Evolutionary conservation across 1,140 invertebrate species (phyloP).

Genomic region (Conus betulinus): DNA sequence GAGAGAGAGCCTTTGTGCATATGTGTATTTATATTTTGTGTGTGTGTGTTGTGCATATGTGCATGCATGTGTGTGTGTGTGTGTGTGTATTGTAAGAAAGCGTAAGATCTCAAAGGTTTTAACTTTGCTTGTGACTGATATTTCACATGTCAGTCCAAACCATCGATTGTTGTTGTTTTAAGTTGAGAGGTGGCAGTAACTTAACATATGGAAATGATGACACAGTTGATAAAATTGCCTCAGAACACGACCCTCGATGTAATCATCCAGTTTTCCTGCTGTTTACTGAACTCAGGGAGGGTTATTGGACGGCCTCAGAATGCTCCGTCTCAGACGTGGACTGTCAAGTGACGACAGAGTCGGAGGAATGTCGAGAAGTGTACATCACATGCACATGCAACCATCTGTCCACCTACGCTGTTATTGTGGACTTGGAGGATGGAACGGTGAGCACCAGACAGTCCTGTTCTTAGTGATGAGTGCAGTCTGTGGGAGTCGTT

Average conservation of each 20-base stretch:
- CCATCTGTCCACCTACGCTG: conserved; percentile 92
- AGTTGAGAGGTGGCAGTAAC: no score
- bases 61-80: no score
- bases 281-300: conserved; percentile 62
- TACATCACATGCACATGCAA: conserved; percentile 94
- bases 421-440: conserved; percentile 93
- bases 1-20: no score
- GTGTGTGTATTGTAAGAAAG: no score
- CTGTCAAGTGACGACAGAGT: conserved; percentile 81
- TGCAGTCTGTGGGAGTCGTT: no score
- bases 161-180: no score
- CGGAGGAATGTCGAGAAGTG: conserved; percentile 77
- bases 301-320: conserved; percentile 92
- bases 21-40: no score
- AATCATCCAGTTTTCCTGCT: neutral
- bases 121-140: no score
- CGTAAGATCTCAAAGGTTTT: no score
- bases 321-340: conserved; percentile 86
- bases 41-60: no score
- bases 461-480: neutral
- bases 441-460: conserved; percentile 81
- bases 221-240: conserved; percentile 18
- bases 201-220: no score
- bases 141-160: no score
- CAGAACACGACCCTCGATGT: neutral